These are phyloP conservation scores for Nicator chloris DNA, from an alignment of 2,113 vertebrate genomes.

Conservation along the genomic window DNA sequence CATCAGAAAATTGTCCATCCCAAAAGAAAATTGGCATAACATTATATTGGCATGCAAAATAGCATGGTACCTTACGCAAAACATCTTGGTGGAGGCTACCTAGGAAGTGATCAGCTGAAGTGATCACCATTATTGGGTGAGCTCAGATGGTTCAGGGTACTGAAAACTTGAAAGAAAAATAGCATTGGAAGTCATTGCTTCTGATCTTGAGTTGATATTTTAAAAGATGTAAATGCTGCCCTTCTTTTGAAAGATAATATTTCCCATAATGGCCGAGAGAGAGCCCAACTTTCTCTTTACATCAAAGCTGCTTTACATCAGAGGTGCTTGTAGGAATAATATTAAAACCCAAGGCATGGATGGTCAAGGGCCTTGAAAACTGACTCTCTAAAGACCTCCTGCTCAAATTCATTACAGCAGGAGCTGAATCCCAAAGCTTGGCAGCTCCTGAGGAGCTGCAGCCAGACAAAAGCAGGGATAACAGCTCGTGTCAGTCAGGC, in stretches of 20 bases:
- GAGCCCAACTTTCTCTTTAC: not conserved
- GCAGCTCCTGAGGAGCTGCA: not conserved
- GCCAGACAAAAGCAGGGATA: not conserved
- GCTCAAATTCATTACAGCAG: not conserved
- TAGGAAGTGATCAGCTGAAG: not conserved
- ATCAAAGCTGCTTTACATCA: not conserved
- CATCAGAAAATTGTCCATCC: not conserved
- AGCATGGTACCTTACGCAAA: not conserved
- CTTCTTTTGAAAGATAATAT: not conserved
- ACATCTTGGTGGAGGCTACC: not conserved
- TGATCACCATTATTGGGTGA: not conserved
- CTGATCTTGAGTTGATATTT: not conserved
- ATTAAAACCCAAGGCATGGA: not conserved
- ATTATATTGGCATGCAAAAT: too few species aligned
- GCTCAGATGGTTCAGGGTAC: not conserved
- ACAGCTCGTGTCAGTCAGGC: not conserved
- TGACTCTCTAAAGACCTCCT: not conserved
- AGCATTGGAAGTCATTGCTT: not conserved
- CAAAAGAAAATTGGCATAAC: not conserved
- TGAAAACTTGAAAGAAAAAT: conserved; percentile 2
- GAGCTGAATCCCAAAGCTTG: not conserved
- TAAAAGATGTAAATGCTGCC: not conserved
- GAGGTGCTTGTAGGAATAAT: not conserved
- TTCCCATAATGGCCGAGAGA: not conserved
- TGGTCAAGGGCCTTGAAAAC: not conserved